phyloP scores from a whole-genome alignment of 2,113 vertebrate species.

The Xiphorhynchus elegans region DNA sequence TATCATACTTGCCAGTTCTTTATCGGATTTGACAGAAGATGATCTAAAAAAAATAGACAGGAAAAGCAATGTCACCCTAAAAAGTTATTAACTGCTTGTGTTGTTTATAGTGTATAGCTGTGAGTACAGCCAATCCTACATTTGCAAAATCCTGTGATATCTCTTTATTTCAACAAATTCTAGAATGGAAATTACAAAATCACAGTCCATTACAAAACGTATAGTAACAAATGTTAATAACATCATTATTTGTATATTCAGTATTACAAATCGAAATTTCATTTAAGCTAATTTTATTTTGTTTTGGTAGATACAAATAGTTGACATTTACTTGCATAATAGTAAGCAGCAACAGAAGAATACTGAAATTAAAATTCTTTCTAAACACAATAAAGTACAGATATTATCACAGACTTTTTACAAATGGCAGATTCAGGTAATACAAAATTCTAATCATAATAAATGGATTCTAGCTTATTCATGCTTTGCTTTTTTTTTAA shows the following conservation, averaged over 20 bases:
- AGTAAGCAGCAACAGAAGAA: not conserved
- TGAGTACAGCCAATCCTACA: not conserved
- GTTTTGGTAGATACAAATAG: not conserved
- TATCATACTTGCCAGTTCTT: slow-evolving; percentile 20
- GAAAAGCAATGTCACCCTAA: slow-evolving; percentile 21
- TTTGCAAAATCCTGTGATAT: not conserved
- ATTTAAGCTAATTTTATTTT: not conserved
- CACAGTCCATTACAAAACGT: not conserved
- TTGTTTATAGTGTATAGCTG: not conserved
- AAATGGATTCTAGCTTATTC: not conserved
- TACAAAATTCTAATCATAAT: not conserved
- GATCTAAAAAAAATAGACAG: not conserved
- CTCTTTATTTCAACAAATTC: not conserved
- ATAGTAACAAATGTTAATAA: not conserved
- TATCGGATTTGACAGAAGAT: slow-evolving; percentile 21
- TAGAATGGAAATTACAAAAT: not conserved
- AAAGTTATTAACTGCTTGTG: slow-evolving; percentile 21
- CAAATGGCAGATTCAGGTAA: not conserved
- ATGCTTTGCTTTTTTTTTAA: not conserved
- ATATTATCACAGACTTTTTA: not conserved
- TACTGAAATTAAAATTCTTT: not conserved
- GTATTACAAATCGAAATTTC: not conserved
- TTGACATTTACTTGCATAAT: not conserved
- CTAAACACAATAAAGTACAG: not conserved
- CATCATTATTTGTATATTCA: not conserved